phyloP scores from a whole-genome alignment of 92 coral and sea anemone species.

The Epizoanthus illoricatus region DNA sequence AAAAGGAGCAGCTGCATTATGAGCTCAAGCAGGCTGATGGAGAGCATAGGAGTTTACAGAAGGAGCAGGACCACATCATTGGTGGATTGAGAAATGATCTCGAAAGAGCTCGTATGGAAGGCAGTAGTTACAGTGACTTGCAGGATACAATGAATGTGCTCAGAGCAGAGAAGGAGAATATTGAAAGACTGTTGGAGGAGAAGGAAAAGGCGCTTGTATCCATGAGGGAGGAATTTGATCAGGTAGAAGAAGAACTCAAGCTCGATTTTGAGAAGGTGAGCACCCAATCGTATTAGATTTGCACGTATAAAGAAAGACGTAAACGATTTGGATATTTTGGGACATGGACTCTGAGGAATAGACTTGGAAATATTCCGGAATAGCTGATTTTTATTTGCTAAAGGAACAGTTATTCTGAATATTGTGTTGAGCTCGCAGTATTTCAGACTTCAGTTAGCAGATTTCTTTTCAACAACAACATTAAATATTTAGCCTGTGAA shows the following conservation, averaged over 20 bases:
- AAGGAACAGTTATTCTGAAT: no score
- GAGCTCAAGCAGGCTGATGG: constrained; percentile 49
- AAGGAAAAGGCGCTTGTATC: constrained; percentile 40
- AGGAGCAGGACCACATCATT: constrained; percentile 47
- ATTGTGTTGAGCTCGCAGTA: no score
- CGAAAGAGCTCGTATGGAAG: constrained; percentile 30
- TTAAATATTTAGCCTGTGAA: no score
- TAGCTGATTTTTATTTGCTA: no score
- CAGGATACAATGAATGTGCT: constrained; percentile 39
- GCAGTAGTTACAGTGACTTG: constrained; percentile 37
- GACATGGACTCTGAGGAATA: neutral
- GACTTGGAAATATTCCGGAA: no score
- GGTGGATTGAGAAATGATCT: constrained; percentile 39
- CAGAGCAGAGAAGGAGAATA: constrained; percentile 40
- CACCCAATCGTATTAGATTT: no score
- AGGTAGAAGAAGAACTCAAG: constrained; percentile 49
- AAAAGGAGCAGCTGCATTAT: constrained; percentile 33
- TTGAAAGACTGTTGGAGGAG: constrained; percentile 18
- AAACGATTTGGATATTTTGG: constrained; percentile 14
- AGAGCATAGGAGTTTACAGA: constrained; percentile 37
- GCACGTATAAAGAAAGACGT: constrained; percentile 9
- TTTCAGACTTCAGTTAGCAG: no score
- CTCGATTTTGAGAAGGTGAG: constrained; percentile 54
- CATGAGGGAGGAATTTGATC: constrained; percentile 36
- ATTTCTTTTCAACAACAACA: no score